These are phyloP conservation scores for Acrobasis repandana DNA, from an alignment of 2,888 invertebrate genomes.

Conservation along the genomic window DNA sequence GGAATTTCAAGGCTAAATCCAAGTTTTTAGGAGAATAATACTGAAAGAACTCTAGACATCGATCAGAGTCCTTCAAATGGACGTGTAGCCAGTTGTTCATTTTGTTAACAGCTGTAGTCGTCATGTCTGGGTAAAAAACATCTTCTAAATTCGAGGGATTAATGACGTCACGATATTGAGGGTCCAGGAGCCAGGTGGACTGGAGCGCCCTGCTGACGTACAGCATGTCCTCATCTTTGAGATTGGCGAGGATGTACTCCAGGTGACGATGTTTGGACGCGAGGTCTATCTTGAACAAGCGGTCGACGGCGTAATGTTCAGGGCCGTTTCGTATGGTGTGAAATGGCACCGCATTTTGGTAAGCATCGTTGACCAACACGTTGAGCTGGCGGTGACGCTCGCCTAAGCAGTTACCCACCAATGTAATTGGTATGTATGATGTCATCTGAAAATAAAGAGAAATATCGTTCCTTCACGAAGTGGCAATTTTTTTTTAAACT, in stretches of 20 bases:
- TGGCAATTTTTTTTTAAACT: no score
- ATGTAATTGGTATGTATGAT: constrained; percentile 38
- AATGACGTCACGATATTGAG: constrained; percentile 45
- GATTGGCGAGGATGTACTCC: constrained; percentile 51
- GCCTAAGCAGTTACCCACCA: constrained; percentile 51
- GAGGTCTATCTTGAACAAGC: constrained; percentile 61
- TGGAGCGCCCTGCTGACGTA: constrained; percentile 62
- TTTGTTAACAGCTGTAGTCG: constrained; percentile 52
- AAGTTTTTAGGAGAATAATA: constrained; percentile 46
- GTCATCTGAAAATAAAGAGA: constrained; percentile 44
- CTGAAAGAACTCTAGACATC: constrained; percentile 54
- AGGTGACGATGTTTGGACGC: constrained; percentile 52
- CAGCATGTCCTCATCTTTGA: constrained; percentile 61
- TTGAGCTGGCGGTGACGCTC: constrained; percentile 53
- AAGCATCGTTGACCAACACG: constrained; percentile 41
- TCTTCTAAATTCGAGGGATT: constrained; percentile 57
- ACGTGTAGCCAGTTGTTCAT: constrained; percentile 55
- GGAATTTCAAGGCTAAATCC: constrained; percentile 49
- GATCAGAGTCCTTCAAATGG: constrained; percentile 42
- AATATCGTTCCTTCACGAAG: no score
- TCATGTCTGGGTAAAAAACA: constrained; percentile 57
- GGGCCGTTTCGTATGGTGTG: constrained; percentile 34
- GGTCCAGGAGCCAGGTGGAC: constrained; percentile 53
- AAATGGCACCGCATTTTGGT: constrained; percentile 29
- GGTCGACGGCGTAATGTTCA: constrained; percentile 51